Conservation (phyloP, 2,888 invertebrate genomes). For the Desoria tigrina region DNA sequence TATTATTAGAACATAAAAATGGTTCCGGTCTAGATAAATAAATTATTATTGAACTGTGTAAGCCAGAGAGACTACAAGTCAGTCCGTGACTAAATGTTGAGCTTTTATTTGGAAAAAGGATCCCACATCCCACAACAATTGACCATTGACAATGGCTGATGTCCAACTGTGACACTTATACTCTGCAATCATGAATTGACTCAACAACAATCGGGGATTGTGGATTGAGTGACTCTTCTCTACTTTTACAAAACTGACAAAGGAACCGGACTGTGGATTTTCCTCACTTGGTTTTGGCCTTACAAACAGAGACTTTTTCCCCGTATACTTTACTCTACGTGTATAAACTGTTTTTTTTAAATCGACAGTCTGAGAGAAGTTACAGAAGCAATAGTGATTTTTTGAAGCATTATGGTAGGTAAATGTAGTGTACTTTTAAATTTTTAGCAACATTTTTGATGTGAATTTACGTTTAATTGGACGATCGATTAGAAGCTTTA, state of each 20-base stretch:
- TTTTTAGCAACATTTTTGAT: too few species aligned
- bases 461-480: too few species aligned
- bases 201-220: background rate
- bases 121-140: slow-evolving; percentile 24
- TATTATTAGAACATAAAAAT: slow-evolving; percentile 23
- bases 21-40: slow-evolving; percentile 37
- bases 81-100: slow-evolving; percentile 33
- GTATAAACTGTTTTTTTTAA: too few species aligned
- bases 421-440: too few species aligned
- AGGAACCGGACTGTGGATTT: background rate
- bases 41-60: slow-evolving; percentile 20
- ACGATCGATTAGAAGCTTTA: too few species aligned
- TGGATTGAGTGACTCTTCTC: background rate
- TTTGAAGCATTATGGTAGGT: too few species aligned
- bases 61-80: too few species aligned
- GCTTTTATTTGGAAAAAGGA: slow-evolving; percentile 16
- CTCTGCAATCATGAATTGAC: slow-evolving; percentile 7
- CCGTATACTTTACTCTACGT: too few species aligned
- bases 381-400: too few species aligned
- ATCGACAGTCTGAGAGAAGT: too few species aligned
- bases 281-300: background rate
- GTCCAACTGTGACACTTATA: slow-evolving; percentile 21
- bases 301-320: background rate
- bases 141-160: slow-evolving; percentile 22
- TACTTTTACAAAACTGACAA: slow-evolving; percentile 2